Conservation (phyloP, 2,113 vertebrate genomes). For the Arizona elegans region DNA sequence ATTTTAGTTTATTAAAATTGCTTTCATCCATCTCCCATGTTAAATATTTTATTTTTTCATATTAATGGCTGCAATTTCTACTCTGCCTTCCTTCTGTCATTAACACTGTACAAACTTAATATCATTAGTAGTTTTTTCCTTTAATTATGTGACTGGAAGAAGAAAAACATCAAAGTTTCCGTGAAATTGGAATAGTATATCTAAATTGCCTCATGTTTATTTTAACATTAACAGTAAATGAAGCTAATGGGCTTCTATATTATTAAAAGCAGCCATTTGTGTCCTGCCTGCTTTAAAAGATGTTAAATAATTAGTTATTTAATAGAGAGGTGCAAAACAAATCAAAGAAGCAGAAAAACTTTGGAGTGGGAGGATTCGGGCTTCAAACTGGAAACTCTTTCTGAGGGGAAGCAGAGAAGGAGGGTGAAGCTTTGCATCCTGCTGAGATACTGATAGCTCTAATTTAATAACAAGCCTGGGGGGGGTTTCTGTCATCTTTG, state of each 20-base stretch:
- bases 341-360: conserved; percentile 68
- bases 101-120: conserved; percentile 86
- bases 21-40: conserved; percentile 77
- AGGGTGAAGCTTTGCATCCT: conserved; percentile 15
- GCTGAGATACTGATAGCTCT: conserved; percentile 61
- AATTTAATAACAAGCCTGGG: conserved; percentile 55
- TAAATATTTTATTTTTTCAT: conserved; percentile 85
- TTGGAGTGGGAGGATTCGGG: conserved; percentile 17
- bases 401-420: neutral
- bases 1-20: conserved; percentile 84
- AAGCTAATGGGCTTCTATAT: conserved; percentile 85
- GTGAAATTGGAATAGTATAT: conserved; percentile 85
- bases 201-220: conserved; percentile 87
- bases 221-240: conserved; percentile 88
- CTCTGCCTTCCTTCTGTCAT: conserved; percentile 79
- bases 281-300: conserved; percentile 80
- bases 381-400: neutral
- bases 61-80: conserved; percentile 83
- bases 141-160: conserved; percentile 84
- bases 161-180: conserved; percentile 86
- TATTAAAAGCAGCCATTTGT: conserved; percentile 84
- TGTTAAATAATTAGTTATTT: conserved; percentile 86
- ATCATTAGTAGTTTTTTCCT: conserved; percentile 85
- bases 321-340: conserved; percentile 73
- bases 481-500: conserved; percentile 36